Percentiles rank a stretch among this genome's conserved stretches.
phyloP scores from a whole-genome alignment of 1,140 invertebrate genomes.

The Drosophila nebulosa region DNA sequence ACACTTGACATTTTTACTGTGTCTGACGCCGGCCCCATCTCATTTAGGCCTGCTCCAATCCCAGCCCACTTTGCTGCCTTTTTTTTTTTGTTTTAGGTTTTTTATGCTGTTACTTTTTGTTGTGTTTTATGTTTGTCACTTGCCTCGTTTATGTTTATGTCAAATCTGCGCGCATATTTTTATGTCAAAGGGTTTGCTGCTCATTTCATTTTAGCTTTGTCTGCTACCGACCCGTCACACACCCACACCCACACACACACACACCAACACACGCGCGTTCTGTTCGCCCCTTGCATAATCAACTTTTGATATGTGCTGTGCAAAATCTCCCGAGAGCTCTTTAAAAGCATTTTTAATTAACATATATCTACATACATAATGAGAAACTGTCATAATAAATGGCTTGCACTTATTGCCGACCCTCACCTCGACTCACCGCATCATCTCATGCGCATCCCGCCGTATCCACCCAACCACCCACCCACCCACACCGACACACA shows the following conservation, averaged over 20 bases:
- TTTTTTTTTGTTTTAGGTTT: slow-evolving; percentile 15
- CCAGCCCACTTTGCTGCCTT: neutral
- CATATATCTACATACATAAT: slow-evolving; percentile 72
- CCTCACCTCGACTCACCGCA: neutral
- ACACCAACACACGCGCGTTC: slow-evolving; percentile 4
- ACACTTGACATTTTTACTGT: slow-evolving; percentile 73
- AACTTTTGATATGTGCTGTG: slow-evolving; percentile 74
- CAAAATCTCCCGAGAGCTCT: slow-evolving; percentile 65
- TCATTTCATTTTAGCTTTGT: neutral
- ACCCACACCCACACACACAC: neutral
- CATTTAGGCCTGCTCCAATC: slow-evolving; percentile 44
- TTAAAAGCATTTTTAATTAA: slow-evolving; percentile 79
- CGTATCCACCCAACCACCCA: neutral
- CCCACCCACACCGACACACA: neutral
- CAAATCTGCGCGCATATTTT: slow-evolving; percentile 67
- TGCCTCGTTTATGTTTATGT: slow-evolving; percentile 71
- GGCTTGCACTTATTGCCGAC: slow-evolving; percentile 43
- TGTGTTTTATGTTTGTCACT: slow-evolving; percentile 67
- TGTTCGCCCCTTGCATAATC: slow-evolving; percentile 62
- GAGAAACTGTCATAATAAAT: slow-evolving; percentile 56
- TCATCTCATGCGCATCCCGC: neutral
- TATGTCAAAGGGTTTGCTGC: slow-evolving; percentile 45
- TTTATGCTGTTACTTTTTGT: slow-evolving; percentile 10
- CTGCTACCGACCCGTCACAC: neutral
- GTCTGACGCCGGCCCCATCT: slow-evolving; percentile 39